Evolutionary conservation across 2,888 invertebrate genomes (phyloP).

Genomic region (Troilus luridus): DNA sequence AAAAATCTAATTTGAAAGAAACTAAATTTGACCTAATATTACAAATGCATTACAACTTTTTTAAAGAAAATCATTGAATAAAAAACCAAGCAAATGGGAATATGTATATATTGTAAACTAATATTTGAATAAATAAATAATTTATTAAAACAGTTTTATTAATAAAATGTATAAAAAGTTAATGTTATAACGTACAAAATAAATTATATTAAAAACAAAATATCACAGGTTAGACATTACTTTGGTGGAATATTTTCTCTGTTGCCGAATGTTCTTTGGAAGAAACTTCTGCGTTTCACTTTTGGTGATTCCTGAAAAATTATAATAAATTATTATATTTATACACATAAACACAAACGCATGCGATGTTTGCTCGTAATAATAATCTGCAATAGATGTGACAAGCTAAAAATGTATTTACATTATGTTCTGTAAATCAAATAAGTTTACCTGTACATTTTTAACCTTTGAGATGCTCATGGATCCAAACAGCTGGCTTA

Average conservation of each 20-base stretch:
- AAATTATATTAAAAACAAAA: constrained; percentile 48
- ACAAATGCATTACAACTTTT: background rate
- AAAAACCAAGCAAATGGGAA: background rate
- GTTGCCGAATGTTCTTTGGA: constrained; percentile 61
- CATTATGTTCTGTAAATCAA: background rate
- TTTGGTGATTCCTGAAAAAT: constrained; percentile 51
- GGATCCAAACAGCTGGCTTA: constrained; percentile 52
- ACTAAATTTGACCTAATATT: no score
- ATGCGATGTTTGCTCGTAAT: background rate
- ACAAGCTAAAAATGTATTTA: background rate
- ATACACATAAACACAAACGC: background rate
- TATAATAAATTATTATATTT: background rate
- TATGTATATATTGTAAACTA: background rate
- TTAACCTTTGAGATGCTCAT: constrained; percentile 42
- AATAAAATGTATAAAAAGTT: constrained; percentile 50
- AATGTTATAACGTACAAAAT: constrained; percentile 21
- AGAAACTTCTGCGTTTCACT: constrained; percentile 57
- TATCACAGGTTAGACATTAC: constrained; percentile 40
- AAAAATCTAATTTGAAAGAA: no score
- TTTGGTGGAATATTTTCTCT: constrained; percentile 62
- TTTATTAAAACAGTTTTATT: constrained; percentile 45
- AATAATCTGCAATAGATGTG: background rate
- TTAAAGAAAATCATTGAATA: background rate
- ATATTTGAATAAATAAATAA: constrained; percentile 10
- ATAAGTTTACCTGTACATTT: constrained; percentile 36